phyloP scores from a whole-genome alignment of 2,888 invertebrate species.

The Callyntrura guangdongensis region DNA sequence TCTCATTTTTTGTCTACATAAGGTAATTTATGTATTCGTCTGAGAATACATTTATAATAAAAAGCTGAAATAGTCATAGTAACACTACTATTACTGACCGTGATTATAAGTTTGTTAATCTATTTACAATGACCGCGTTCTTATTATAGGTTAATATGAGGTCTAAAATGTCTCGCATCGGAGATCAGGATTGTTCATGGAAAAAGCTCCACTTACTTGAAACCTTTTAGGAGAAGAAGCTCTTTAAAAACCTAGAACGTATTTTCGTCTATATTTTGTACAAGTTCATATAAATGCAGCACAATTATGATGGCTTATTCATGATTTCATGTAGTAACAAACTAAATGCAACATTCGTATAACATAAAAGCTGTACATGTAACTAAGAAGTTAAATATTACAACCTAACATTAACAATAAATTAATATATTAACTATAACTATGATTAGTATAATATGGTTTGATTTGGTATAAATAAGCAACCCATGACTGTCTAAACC shows the following conservation, averaged over 20 bases:
- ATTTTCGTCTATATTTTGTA: too few relatives aligned
- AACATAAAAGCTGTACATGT: too few relatives aligned
- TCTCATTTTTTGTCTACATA: constrained; percentile 24
- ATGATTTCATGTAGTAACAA: too few relatives aligned
- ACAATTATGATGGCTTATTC: too few relatives aligned
- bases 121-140: background rate
- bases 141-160: background rate
- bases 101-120: background rate
- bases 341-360: too few relatives aligned
- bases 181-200: too few relatives aligned
- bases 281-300: too few relatives aligned
- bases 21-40: background rate
- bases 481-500: background rate
- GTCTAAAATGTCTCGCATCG: too few relatives aligned
- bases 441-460: background rate
- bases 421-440: background rate
- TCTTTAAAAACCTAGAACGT: background rate
- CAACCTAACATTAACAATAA: too few relatives aligned
- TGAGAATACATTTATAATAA: too few relatives aligned
- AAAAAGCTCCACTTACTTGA: background rate
- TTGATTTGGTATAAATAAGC: constrained; percentile 21
- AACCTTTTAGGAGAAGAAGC: background rate
- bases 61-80: constrained; percentile 8
- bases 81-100: background rate
- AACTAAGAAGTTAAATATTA: too few relatives aligned